Percentiles rank a stretch among this genome's conserved stretches.
Evolutionary conservation across 92 coral and sea anemone genomes (phyloP).

Genomic region (Nematostella vectensis): DNA sequence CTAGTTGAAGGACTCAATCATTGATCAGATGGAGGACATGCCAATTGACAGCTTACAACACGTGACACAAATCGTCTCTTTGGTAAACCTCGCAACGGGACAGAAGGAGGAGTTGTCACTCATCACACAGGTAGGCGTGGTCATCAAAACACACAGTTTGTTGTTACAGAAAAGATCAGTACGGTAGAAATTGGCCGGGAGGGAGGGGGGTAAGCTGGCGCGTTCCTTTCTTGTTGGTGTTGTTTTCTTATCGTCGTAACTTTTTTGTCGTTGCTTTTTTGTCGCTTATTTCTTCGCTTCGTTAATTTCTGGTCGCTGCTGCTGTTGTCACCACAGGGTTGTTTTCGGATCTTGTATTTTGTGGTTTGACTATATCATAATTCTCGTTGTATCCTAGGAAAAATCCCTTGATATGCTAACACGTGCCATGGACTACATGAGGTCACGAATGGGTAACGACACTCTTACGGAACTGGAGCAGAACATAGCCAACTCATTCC

Average conservation of each 20-base stretch:
- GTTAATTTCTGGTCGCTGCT: too few relatives aligned
- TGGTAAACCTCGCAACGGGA: slow-evolving; percentile 60
- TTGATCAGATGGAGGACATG: slow-evolving; percentile 24
- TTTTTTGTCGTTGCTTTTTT: too few relatives aligned
- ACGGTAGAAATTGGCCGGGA: too few relatives aligned
- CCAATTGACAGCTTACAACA: slow-evolving; percentile 38
- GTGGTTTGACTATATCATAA: too few relatives aligned
- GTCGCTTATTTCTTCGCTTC: too few relatives aligned
- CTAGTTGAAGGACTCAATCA: slow-evolving; percentile 32
- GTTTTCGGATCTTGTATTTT: too few relatives aligned
- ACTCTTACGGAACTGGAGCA: slow-evolving; percentile 34
- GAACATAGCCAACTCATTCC: slow-evolving; percentile 31
- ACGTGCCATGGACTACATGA: slow-evolving; percentile 43
- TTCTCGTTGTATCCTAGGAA: slow-evolving; percentile 14
- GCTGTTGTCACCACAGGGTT: too few relatives aligned
- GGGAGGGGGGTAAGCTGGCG: too few relatives aligned
- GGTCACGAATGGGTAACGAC: slow-evolving; percentile 22
- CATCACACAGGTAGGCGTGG: slow-evolving; percentile 32
- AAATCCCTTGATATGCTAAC: slow-evolving; percentile 34
- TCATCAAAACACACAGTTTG: too few relatives aligned
- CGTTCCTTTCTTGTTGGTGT: too few relatives aligned
- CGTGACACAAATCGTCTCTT: slow-evolving; percentile 61
- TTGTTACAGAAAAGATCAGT: too few relatives aligned
- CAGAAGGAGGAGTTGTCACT: slow-evolving; percentile 27
- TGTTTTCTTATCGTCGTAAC: too few relatives aligned